Base-by-base conservation (phyloP, 2,888 invertebrate species). In the Drosophila nr. medialis region DNA sequence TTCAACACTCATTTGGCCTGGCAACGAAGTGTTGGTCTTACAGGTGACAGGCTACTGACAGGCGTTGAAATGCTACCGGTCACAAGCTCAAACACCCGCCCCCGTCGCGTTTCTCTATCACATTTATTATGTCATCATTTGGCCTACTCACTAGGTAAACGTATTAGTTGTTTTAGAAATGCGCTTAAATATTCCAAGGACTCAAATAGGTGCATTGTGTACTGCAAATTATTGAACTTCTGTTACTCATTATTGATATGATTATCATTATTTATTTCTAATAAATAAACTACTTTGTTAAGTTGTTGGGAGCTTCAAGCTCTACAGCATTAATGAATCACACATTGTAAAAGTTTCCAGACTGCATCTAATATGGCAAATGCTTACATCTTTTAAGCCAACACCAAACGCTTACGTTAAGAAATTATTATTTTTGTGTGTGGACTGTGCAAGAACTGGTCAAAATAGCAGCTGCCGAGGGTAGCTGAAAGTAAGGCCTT, bases 41-140 rank as follows among this genome's bases (percentile, higher is more conserved):
- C 81, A 83, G 91, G 77, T 81, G 90, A 91, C 89, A 91, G 77
- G 67, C 66, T 64, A 36, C 75, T 81, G 90, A 91, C 89, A 91
- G 77, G 69, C 66, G 84, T 36, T 67, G 51, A 63, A 77, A 60
- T n/a, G 68, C 49, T 32, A 38, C 11, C 29, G 15, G 42, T 48
- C 62, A 75, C 62, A 13, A 55, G 64, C 64, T 32, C 36, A 36
- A 36, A 10, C 13, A 21, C 8, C 15, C n/a, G n/a, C 27, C 29
- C 29, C 32, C 45, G 13, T 18, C 34, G 7, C 27, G 1, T 15
- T 53, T 13, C 42, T 4, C 32, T 24, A 40, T 42, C n/a, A 13
- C n/a, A 34, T 50, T 66, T 59, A 56, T 67, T 67, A 34, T 59
- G 69, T 53, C 58, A 68, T 59, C 58, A 58, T 27, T 32, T 53